Conservation (phyloP, 2,113 vertebrate species). For the Psilopogon haemacephalus region DNA sequence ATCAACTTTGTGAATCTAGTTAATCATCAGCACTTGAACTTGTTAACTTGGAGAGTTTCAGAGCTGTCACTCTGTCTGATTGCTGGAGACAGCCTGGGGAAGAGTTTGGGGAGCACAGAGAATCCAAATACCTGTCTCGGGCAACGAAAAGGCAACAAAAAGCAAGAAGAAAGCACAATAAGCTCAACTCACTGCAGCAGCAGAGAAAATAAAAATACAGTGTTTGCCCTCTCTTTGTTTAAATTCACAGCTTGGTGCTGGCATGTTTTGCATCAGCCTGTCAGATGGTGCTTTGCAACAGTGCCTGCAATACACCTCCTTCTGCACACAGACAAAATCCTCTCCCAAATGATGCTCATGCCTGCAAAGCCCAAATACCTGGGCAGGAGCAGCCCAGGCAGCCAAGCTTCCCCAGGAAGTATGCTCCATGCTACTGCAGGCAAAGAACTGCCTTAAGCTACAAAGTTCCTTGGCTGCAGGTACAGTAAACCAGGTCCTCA, state of each 20-base stretch:
- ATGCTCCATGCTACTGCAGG: neutral
- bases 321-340: slow-evolving; percentile 9
- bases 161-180: neutral
- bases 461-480: neutral
- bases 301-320: slow-evolving; percentile 1
- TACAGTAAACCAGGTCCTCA: neutral
- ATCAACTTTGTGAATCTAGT: slow-evolving; percentile 78
- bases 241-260: slow-evolving; percentile 60
- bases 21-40: slow-evolving; percentile 74
- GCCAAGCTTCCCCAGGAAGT: neutral
- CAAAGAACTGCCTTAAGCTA: neutral
- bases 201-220: slow-evolving; percentile 48
- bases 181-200: slow-evolving; percentile 4
- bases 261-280: slow-evolving; percentile 63
- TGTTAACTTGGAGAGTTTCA: slow-evolving; percentile 64
- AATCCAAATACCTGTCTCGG: slow-evolving; percentile 24
- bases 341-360: neutral
- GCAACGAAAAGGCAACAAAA: neutral
- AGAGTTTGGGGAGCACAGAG: slow-evolving; percentile 27
- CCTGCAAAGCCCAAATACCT: slow-evolving; percentile 9
- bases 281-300: slow-evolving; percentile 6
- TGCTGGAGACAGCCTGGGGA: slow-evolving; percentile 40
- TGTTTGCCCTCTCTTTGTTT: slow-evolving; percentile 53
- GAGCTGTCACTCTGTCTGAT: slow-evolving; percentile 69
- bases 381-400: neutral